phyloP scores from a whole-genome alignment of 1,140 invertebrate species.

The Aphaenogaster ashmeadi region DNA sequence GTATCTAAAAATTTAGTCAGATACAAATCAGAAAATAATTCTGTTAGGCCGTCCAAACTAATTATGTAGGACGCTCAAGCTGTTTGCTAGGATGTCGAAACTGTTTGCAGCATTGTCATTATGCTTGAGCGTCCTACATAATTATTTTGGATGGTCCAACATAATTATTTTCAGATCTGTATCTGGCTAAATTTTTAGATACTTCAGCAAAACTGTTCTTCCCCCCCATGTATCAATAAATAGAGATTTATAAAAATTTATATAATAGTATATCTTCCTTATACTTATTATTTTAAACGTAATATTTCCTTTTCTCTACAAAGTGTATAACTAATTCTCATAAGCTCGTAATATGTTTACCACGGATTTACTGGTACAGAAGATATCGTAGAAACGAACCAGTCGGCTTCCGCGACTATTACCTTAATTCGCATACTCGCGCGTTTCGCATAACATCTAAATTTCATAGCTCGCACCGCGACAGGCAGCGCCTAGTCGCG shows the following conservation, averaged over 20 bases:
- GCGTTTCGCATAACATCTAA: slow-evolving; percentile 54
- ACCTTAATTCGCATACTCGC: slow-evolving; percentile 50
- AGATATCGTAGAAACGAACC: not conserved
- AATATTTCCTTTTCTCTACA: not conserved
- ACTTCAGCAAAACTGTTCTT: too few relatives aligned
- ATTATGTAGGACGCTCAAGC: too few relatives aligned
- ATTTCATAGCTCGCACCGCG: slow-evolving; percentile 55
- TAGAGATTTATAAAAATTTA: not conserved
- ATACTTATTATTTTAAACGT: not conserved
- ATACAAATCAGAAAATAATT: too few relatives aligned
- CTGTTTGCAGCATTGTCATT: too few relatives aligned
- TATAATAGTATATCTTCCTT: not conserved
- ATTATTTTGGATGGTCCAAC: too few relatives aligned
- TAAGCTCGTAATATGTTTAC: slow-evolving; percentile 9
- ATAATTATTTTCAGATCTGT: too few relatives aligned
- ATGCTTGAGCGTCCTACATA: too few relatives aligned
- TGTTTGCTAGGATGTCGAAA: too few relatives aligned
- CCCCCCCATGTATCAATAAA: not conserved
- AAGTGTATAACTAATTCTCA: not conserved
- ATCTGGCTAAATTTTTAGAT: too few relatives aligned
- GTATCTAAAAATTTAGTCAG: too few relatives aligned
- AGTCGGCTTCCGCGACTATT: slow-evolving; percentile 24
- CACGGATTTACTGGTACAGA: not conserved
- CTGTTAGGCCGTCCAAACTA: too few relatives aligned
- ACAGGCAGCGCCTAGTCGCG: slow-evolving; percentile 31